Base-by-base conservation (phyloP, 2,113 vertebrate genomes). In the Oreamnos americanus region DNA sequence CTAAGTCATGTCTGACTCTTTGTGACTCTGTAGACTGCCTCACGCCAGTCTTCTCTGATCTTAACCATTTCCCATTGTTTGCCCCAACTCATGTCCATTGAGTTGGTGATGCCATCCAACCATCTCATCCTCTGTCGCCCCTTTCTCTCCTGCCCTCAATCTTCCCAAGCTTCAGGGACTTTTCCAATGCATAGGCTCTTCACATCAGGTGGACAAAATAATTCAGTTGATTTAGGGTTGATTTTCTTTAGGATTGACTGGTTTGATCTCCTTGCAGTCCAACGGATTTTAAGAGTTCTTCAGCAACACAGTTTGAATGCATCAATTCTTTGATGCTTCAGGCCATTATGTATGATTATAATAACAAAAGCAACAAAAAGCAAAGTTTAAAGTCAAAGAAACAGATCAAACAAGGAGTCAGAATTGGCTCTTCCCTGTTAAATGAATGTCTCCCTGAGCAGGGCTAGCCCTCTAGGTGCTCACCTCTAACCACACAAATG, bases 1-100 rank as follows among this genome's bases (percentile, higher is more conserved):
- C 36, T 26, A 26, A 76, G 23, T 43, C 0, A 0, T 7, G 36
- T 43, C 23, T 0, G 3, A 26, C 71, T 76, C 1, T 26, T 43
- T 76, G 71, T 43, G 11, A 76, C 39, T 39, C 12, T 11, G 7
- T 39, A 26, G 36, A 76, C 23, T 76, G 39, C 39, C 0, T 1
- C 71, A 76, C 0, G 3, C 71, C 36, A 43, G 23, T 25, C 39
- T 26, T 76, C 71, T 76, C 23, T 76, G 12, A 76, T 43, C 23
- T 76, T 43, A 6, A 26, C 71, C 43, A 43, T 76, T 39, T 43
- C 39, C 39, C 39, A 76, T 2, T 14, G 23, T 43, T 76, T 76
- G 36, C 39, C 12, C 71, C 23, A 76, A 7, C 23, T 76, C 6
- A 26, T 19, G 39, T 76, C 23, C 71, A 76, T 14, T 76, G 39